Evolutionary conservation across 2,113 vertebrate species (phyloP).

Genomic region (Lophotis ruficrista): DNA sequence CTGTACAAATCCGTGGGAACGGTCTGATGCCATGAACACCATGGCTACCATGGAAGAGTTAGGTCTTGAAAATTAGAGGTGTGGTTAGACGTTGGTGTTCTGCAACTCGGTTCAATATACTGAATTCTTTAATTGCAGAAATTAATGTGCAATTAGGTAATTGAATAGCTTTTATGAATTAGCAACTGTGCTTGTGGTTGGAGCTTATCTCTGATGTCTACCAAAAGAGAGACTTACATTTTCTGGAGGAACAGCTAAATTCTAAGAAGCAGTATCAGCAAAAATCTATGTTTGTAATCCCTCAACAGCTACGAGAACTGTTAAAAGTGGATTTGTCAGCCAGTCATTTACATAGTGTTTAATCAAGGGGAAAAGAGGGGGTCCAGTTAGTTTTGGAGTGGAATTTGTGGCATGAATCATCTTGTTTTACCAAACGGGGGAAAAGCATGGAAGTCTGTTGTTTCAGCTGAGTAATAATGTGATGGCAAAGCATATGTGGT

Average conservation of each 20-base stretch:
- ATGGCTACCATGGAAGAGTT: neutral
- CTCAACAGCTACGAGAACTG: neutral
- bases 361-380: neutral
- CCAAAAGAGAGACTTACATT: neutral
- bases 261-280: neutral
- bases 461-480: neutral
- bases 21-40: rapidly evolving
- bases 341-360: neutral
- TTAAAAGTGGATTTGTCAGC: neutral
- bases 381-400: neutral
- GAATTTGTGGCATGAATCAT: neutral
- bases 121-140: neutral
- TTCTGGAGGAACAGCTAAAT: neutral
- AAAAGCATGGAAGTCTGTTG: neutral
- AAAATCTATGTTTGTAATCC: neutral
- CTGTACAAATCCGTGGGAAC: too few relatives aligned
- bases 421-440: neutral
- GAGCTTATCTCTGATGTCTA: neutral
- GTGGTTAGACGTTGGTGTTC: neutral
- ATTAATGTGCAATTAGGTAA: neutral
- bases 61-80: neutral
- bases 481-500: neutral
- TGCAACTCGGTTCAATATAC: neutral
- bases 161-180: neutral
- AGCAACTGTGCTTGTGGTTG: neutral